Base-by-base conservation (phyloP, 2,797 vertebrate genomes). In the Chanos chanos region DNA sequence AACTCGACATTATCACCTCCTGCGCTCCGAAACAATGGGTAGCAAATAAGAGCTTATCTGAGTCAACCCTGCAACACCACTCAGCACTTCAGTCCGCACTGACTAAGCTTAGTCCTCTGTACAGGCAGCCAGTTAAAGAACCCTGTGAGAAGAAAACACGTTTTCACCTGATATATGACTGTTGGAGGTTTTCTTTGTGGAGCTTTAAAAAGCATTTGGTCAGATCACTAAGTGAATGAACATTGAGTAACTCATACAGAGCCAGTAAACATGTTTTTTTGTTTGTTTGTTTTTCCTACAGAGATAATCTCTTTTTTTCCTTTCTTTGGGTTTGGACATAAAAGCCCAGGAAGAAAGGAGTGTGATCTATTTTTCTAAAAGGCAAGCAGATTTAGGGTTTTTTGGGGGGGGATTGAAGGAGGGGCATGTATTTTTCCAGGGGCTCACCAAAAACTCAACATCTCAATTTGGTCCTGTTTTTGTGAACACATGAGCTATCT, bases 21-120 rank as follows among this genome's bases (percentile, higher is more conserved):
- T 62, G 33, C 40, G 15, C 71, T 72, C 49, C 59, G 19, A 71
- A 71, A 84, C 83, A 87, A 85, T 81, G 75, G 52, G 52, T 39
- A 57, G 15, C 78, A 83, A 85, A 84, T 80, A 81, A 57, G 57
- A 34, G 40, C 74, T 70, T 73, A 77, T 80, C 70, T 40, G 8
- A 19, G 45, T 30, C 13, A 51, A 64, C 59, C 60, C 63, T 12
- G 15, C 45, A 66, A 70, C 37, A 12, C 56, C 1, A 21, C 45
- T 58, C 34, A 64, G 49, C 49, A 51, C 41, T 51, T 77, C 69
- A 45, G 73, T 81, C 81, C 77, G 75, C 81, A 81, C 72, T 81
- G 57, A 64, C 63, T 19, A 33, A 34, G 50, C 67, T 36, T 43
- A 64, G 57, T 61, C 64, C 36, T 30, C 25, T 27, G 59, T 31